phyloP scores from a whole-genome alignment of 2,888 invertebrate genomes.

The Pseudanteris insignis region DNA sequence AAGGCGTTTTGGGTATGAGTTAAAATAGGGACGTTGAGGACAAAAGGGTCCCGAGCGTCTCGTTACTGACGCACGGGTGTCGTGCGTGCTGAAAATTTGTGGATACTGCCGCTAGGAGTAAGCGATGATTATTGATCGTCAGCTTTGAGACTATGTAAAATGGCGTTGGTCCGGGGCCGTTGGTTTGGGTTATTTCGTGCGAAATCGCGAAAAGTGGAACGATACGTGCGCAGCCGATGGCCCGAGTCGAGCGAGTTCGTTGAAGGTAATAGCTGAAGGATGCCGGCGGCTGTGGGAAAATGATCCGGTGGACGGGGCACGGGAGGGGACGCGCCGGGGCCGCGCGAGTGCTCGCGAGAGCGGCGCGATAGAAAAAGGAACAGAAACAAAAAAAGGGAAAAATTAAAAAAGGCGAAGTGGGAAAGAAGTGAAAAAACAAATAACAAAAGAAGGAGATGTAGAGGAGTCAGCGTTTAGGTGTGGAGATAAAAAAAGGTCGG shows the following conservation, averaged over 20 bases:
- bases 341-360: conserved; percentile 23
- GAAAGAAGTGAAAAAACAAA: too few relatives aligned
- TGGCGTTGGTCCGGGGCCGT: conserved; percentile 24
- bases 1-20: too few relatives aligned
- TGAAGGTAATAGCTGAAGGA: conserved; percentile 47
- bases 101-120: conserved; percentile 48
- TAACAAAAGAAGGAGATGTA: conserved; percentile 18
- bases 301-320: conserved; percentile 53
- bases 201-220: conserved; percentile 61
- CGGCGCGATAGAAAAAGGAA: conserved; percentile 25
- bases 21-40: too few relatives aligned
- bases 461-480: conserved; percentile 47
- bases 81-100: conserved; percentile 51
- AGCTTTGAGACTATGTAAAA: conserved; percentile 30
- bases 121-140: conserved; percentile 50
- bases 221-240: conserved; percentile 51
- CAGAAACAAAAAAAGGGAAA: background rate
- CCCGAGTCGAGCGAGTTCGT: conserved; percentile 45
- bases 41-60: background rate
- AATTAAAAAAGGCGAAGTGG: too few relatives aligned
- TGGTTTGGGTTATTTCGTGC: conserved; percentile 52
- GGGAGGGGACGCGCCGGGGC: conserved; percentile 38
- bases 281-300: conserved; percentile 64
- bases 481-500: conserved; percentile 64
- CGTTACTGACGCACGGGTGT: conserved; percentile 7